Conservation (phyloP, 2,113 vertebrate species). For the Phainopepla nitens region DNA sequence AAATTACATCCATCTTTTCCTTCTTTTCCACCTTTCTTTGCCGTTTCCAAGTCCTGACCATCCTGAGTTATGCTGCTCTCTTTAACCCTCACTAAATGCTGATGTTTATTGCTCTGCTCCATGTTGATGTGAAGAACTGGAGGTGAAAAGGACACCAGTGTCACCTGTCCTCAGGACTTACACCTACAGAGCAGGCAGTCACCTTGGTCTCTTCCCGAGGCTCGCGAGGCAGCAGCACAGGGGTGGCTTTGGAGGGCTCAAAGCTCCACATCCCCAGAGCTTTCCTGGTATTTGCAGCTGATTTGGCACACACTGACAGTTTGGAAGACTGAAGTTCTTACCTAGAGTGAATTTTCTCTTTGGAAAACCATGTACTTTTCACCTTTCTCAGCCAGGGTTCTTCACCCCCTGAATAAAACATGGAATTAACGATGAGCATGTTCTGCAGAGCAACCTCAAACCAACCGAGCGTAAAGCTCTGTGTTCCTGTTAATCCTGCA, state of each 20-base stretch:
- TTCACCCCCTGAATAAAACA: slow-evolving; percentile 11
- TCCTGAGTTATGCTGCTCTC: neutral
- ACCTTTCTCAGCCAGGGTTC: neutral
- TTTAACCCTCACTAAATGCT: neutral
- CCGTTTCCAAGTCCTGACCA: neutral
- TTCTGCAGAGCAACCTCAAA: neutral
- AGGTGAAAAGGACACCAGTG: neutral
- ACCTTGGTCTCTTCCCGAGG: neutral
- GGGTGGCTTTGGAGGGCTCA: neutral
- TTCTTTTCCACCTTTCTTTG: neutral
- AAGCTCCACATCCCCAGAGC: neutral
- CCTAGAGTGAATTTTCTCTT: neutral
- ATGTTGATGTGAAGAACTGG: neutral
- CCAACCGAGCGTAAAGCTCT: neutral
- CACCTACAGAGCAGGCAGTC: neutral
- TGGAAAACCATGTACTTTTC: neutral
- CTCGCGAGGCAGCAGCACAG: neutral
- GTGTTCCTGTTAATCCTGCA: neutral
- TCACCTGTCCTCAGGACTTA: neutral
- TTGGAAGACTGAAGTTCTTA: neutral
- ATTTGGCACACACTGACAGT: neutral
- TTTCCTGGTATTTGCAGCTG: neutral
- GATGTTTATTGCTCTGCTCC: neutral
- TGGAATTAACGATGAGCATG: neutral
- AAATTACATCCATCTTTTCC: neutral